These are phyloP conservation scores for Darwinula stevensoni DNA, from an alignment of 2,888 invertebrate genomes.

Conservation along the genomic window DNA sequence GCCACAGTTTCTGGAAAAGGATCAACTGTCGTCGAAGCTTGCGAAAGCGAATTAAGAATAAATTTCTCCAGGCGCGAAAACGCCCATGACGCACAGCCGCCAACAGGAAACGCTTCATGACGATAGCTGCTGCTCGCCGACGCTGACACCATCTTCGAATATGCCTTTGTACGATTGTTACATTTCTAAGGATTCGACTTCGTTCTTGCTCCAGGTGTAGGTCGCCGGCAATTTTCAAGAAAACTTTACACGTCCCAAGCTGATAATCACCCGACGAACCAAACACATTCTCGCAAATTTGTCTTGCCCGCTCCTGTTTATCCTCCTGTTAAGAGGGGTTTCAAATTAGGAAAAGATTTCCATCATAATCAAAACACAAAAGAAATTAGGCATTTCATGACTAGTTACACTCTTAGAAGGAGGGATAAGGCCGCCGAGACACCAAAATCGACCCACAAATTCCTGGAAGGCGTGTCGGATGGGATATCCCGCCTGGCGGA, in stretches of 20 bases:
- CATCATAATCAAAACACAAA: constrained; percentile 7
- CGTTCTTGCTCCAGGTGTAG: constrained; percentile 85
- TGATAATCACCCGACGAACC: constrained; percentile 77
- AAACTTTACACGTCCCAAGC: constrained; percentile 90
- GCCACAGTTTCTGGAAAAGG: constrained; percentile 61
- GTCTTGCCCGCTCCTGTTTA: constrained; percentile 52
- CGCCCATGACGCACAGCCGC: constrained; percentile 60
- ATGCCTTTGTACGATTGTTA: constrained; percentile 68
- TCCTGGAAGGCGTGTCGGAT: constrained; percentile 58
- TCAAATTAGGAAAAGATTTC: too few species aligned
- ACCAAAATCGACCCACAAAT: constrained; percentile 85
- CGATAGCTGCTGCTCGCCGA: constrained; percentile 49
- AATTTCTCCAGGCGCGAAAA: constrained; percentile 62
- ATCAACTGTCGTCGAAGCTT: constrained; percentile 76
- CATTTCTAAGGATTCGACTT: constrained; percentile 77
- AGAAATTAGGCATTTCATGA: too few species aligned
- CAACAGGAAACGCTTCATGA: constrained; percentile 74
- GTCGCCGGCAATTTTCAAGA: constrained; percentile 94
- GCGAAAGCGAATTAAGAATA: constrained; percentile 78
- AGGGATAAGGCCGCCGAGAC: constrained; percentile 64
- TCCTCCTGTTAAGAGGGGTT: constrained; percentile 36
- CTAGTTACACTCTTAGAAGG: constrained; percentile 38
- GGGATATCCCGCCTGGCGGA: constrained; percentile 88
- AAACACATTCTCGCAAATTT: constrained; percentile 67
- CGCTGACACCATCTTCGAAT: constrained; percentile 87